Evolutionary conservation across 1,140 invertebrate genomes (phyloP), one percentile per base, ranked within the genome.

Genomic region (Drosophila prosaltans): DNA sequence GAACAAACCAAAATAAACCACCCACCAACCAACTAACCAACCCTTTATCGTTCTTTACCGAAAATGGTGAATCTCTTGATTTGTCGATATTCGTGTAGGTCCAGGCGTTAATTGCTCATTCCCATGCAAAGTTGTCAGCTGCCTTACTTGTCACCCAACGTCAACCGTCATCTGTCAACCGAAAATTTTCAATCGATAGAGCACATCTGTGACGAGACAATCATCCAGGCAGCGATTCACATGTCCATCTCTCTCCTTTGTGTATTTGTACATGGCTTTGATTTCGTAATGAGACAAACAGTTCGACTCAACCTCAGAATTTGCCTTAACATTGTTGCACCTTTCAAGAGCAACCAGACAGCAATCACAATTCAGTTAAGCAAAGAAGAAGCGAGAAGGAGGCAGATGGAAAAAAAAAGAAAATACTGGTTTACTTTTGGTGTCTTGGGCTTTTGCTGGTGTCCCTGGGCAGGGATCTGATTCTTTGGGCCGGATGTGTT

Each of bases 61-160:
- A 26, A 51, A 26, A 62, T 69, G 69, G 80, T 66, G 82, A 88
- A 83, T 83, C 83, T 78, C 84, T 74, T 79, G 75, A 72, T 78
- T 72, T 69, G 60, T 51, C 75, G 45, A 69, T 74, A 40, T 65
- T 41, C 76, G 51, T 62, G 70, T 73, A 65, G 64, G 71, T 68
- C 67, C 69, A 63, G 84, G 84, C 84, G 84, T 89, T 89, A 89
- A 89, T 89, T 89, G 84, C 85, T 72, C 74, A 89, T 81, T 89
- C 70, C 74, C 84, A 78, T 70, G 75, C 80, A 75, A 80, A 74
- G 70, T 61, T 69, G 68, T 78, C 67, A 55, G 66, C 72, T 48
- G 72, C 41, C 58, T 54, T 43, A 16, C 62, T 65, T 74, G 83
- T 80, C 72, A 83, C 83, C 77, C 41, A 43, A 43, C 45, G 45